Base-by-base conservation (phyloP, 1,140 invertebrate species). In the Tetramorium alpestre region DNA sequence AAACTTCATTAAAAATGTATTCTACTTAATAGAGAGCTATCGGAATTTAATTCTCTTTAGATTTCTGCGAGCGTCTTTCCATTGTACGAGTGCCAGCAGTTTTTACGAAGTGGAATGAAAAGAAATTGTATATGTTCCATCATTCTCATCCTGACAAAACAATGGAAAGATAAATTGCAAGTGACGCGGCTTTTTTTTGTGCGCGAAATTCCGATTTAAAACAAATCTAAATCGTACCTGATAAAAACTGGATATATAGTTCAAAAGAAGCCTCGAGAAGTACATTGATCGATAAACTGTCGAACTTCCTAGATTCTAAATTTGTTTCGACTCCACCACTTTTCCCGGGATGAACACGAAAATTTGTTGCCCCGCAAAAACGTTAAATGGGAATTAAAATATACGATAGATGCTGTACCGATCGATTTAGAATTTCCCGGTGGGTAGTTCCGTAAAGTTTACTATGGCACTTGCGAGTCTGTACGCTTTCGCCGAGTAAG, bases 381-480 rank as follows among this genome's bases (percentile, higher is more conserved):
- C 70, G 41, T 72, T 82, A 22, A 84, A 84, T 60, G 70, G 44
- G 80, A 75, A 84, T 84, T 75, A 84, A 84, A 84, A 84, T 84
- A 28, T 84, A 84, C 80, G 54, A 49, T 72, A 75, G 54, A 3
- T 62, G n/a, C 54, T 16, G 41, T 75, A 73, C 8, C 69, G 18
- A 84, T 84, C 54, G 69, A 62, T 70, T 70, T 70, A 56, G 13
- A 44, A 81, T 73, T 70, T 81, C 16, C 33, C 13, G 54, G 33
- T 73, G 62, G 6, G 64, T 60, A 73, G 18, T 75, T 84, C 62
- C 8, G 41, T 7, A 16, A 38, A 82, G 67, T 82, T 65, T 73
- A 33, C 38, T 18, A 6, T 38, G 44, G 18, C 62, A 56, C 62
- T 54, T 67, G 41, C 41, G 54, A 60, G 51, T 82, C 65, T 44